Base-by-base conservation (phyloP, 1,140 invertebrate species). In the Drosophila pectinifera region DNA sequence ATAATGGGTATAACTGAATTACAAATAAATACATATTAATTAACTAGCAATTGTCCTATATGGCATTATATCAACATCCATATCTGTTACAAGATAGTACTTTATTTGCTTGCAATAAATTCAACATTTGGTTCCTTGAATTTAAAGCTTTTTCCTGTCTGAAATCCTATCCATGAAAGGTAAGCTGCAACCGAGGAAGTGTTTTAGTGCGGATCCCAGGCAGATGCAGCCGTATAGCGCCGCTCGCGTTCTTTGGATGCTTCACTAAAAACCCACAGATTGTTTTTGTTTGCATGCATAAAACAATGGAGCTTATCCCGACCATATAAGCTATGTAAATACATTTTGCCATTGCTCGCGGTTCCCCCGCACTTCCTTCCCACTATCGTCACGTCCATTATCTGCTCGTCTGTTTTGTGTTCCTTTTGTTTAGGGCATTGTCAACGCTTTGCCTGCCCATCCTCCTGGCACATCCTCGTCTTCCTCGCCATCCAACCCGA, bases 381-480 rank as follows among this genome's bases (percentile, higher is more conserved):
- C 42, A 54, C 43, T 41, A 46, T 70, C 48, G 54, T 63, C 58
- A 48, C 55, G 82, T 56, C 59, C 73, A 88, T 88, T 88, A 85
- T 78, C 64, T 62, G 70, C 59, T 84, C 24, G 73, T 54, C 61
- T 75, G 43, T 74, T 56, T 67, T 78, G 38, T 48, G 46, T 73
- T 75, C 61, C 80, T 59, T 70, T 83, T 83, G 80, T 83, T 83
- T 81, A 67, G 46, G 46, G 57, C 74, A 82, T 82, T 88, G 77
- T 75, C 73, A 70, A 78, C 76, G 78, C 74, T 73, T 78, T 86
- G 78, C 68, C 63, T 76, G 65, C 54, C 45, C 73, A 77, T 80
- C 81, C 81, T 67, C 20, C 43, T 10, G 59, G 72, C 48, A 46
- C 26, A 36, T 34, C 42, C 56, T 53, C 18, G 62, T 69, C 63